Evolutionary conservation across 2,888 invertebrate genomes (phyloP).

Genomic region (Andrena hattorfiana): DNA sequence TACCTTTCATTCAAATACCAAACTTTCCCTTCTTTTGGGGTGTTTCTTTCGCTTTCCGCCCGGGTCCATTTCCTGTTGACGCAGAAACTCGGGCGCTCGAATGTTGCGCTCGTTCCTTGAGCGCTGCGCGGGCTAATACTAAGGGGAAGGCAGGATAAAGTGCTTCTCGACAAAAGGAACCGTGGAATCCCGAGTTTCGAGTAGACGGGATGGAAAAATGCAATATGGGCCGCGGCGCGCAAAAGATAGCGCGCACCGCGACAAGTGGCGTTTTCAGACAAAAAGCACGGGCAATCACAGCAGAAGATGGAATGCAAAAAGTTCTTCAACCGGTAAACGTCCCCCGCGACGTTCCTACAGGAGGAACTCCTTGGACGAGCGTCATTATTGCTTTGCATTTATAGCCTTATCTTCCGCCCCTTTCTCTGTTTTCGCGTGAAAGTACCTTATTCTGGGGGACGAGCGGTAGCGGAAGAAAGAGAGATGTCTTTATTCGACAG

Average conservation of each 20-base stretch:
- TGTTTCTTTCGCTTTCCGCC: not conserved
- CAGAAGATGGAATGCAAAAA: constrained; percentile 64
- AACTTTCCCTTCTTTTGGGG: too few species aligned
- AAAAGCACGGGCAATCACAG: constrained; percentile 62
- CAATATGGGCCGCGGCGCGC: constrained; percentile 45
- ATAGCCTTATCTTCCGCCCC: constrained; percentile 17
- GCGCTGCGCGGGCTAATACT: constrained; percentile 7
- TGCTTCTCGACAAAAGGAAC: constrained; percentile 35
- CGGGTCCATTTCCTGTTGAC: not conserved
- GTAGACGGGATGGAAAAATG: constrained; percentile 58
- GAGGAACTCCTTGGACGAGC: constrained; percentile 17
- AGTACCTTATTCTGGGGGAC: not conserved
- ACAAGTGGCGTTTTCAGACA: constrained; percentile 43
- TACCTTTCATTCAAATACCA: not conserved
- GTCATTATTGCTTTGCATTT: constrained; percentile 51
- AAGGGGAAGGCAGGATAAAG: constrained; percentile 9
- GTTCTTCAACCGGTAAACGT: constrained; percentile 57
- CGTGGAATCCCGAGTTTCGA: constrained; percentile 34
- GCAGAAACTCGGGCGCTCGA: not conserved
- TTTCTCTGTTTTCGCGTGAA: constrained; percentile 8
- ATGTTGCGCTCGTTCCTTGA: constrained; percentile 1
- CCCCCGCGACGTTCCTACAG: constrained; percentile 18
- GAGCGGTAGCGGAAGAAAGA: not conserved
- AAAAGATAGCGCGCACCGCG: constrained; percentile 38
- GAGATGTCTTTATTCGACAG: constrained; percentile 8